Conservation (phyloP, 2,888 invertebrate species). For the Vesta saturnalis region DNA sequence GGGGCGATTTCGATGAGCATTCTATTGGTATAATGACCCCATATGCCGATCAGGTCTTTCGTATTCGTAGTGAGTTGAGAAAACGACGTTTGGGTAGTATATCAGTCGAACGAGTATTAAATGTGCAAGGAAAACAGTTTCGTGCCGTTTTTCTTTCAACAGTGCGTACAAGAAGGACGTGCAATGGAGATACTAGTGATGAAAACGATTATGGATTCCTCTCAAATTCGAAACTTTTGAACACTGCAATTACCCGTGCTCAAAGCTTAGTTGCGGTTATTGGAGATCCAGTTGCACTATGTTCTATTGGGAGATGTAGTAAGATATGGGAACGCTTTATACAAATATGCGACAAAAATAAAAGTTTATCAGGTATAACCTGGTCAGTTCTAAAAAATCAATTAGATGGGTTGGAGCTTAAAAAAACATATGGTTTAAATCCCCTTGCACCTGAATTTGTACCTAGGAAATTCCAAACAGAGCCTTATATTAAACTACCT, state of each 20-base stretch:
- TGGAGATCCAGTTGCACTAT: constrained; percentile 84
- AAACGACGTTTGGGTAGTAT: constrained; percentile 78
- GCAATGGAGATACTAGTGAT: constrained; percentile 65
- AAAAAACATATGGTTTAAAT: constrained; percentile 80
- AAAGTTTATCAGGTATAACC: constrained; percentile 77
- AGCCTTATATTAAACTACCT: constrained; percentile 61
- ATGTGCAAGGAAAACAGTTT: constrained; percentile 90
- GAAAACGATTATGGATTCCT: constrained; percentile 83
- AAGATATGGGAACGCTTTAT: constrained; percentile 85
- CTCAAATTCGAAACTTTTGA: constrained; percentile 82
- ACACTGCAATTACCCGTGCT: constrained; percentile 84
- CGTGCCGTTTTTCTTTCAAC: constrained; percentile 84
- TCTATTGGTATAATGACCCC: constrained; percentile 88
- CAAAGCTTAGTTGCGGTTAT: constrained; percentile 85
- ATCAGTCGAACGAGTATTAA: constrained; percentile 83
- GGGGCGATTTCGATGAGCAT: constrained; percentile 79
- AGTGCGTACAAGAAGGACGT: constrained; percentile 78
- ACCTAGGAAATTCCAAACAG: constrained; percentile 68
- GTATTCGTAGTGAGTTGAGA: constrained; percentile 79
- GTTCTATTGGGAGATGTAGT: constrained; percentile 82
- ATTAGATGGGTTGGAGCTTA: constrained; percentile 77
- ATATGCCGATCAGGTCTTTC: constrained; percentile 81
- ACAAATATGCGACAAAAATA: constrained; percentile 75
- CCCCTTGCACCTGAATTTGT: constrained; percentile 84
- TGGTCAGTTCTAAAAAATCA: constrained; percentile 74